Percentiles rank a stretch among this genome's conserved stretches.
Evolutionary conservation across 2,113 vertebrate species (phyloP).

Genomic region (Chrysochloris asiatica): DNA sequence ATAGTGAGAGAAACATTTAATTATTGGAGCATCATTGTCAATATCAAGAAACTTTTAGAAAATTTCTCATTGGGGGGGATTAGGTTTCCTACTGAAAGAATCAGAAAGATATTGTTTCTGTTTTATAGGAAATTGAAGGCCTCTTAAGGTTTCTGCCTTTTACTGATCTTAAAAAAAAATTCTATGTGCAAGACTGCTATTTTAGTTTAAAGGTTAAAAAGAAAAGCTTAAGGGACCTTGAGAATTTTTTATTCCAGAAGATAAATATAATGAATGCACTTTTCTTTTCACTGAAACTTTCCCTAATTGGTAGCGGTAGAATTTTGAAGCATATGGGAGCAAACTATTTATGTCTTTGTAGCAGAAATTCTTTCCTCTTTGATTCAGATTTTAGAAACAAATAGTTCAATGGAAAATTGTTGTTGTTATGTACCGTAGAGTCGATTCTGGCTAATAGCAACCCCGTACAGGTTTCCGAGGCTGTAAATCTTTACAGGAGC

Average conservation of each 20-base stretch:
- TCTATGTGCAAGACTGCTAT: neutral
- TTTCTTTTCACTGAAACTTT: neutral
- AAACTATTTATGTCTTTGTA: neutral
- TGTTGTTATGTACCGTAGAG: too few relatives aligned
- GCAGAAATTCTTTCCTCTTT: conserved; percentile 17
- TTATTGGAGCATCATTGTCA: neutral
- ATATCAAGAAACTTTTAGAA: conserved; percentile 3
- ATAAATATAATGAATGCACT: neutral
- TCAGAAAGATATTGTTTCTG: neutral
- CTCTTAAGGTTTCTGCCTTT: neutral
- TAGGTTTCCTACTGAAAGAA: neutral
- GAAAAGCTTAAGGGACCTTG: neutral
- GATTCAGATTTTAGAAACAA: conserved; percentile 34
- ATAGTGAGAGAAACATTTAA: conserved; percentile 9
- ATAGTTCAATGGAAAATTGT: neutral
- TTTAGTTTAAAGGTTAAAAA: conserved; percentile 28
- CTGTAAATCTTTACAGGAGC: too few relatives aligned
- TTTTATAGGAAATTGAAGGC: neutral
- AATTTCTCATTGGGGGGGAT: neutral
- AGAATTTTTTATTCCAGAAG: neutral
- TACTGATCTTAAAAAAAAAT: neutral
- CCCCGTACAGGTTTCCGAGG: too few relatives aligned
- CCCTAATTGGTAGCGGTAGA: neutral
- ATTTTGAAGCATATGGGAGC: conserved; percentile 26
- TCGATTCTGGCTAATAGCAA: too few relatives aligned